Evolutionary conservation across 1,140 invertebrate species (phyloP), one percentile per base, ranked within the genome.

Genomic region (Brachionus manjavacas): DNA sequence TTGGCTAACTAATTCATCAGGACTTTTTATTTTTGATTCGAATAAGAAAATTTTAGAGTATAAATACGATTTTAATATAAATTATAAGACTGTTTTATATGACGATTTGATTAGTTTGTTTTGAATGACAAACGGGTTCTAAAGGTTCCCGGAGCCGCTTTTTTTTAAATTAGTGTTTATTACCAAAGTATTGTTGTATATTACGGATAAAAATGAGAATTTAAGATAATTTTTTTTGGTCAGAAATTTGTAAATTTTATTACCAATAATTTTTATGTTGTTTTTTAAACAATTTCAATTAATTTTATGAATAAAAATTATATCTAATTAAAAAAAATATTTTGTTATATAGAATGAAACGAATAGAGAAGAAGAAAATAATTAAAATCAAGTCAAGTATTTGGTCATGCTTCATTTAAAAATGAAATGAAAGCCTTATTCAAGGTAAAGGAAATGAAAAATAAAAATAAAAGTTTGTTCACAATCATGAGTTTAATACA

Each of bases 151-250:
- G n/a, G 31, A 68, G 28, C 25, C 31, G 66, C 16, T 41, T 20
- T 39, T 72, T 72, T 72, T 72, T 72, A 20, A 72, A 41, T 41
- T 39, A 9, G 16, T 72, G 16, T 72, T 72, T 72, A 41, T 72
- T 72, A 72, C 68, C 68, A 72, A 72, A 72, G 68, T 72, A 72
- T 72, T 72, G 68, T 41, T 72, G 68, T 72, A 72, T 4, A 72
- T 72, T 41, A 72, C 39, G 9, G 39, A 72, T 72, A 41, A 39
- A 41, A 68, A 68, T 31, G 31, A 72, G 68, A 72, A 72, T 72
- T 72, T 72, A 20, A 72, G 39, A 72, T 72, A 16, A 39, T 72
- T 72, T 72, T 72, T 31, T 68, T 68, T 68, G 14, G 28, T 4
- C 28, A 68, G n/a, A 39, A 68, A 68, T 31, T 20, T 72, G 68